Evolutionary conservation across 2,888 invertebrate species (phyloP).

Genomic region (Ectemnius lituratus): DNA sequence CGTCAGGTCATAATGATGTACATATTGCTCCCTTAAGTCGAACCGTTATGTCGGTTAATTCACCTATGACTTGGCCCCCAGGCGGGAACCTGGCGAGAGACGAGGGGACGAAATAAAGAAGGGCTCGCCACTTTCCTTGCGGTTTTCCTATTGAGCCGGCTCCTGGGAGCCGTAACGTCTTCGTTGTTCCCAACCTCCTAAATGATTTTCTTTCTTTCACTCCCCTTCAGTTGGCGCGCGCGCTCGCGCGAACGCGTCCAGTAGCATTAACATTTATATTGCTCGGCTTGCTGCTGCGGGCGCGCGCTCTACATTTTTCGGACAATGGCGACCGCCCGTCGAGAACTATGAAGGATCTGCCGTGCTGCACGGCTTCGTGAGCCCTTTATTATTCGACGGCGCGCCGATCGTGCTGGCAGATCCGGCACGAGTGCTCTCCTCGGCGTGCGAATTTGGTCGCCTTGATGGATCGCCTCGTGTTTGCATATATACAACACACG

Average conservation of each 20-base stretch:
- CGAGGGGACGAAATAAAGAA: conserved; percentile 40
- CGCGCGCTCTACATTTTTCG: conserved; percentile 55
- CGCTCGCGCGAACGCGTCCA: conserved; percentile 11
- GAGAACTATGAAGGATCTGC: conserved; percentile 39
- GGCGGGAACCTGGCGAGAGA: neutral
- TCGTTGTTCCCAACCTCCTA: conserved; percentile 29
- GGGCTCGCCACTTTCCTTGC: conserved; percentile 51
- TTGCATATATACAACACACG: conserved; percentile 14
- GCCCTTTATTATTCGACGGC: conserved; percentile 53
- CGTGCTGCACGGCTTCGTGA: conserved; percentile 40
- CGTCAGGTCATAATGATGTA: too few relatives aligned
- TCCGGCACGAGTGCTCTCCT: conserved; percentile 38
- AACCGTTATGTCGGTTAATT: too few relatives aligned
- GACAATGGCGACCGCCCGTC: conserved; percentile 62
- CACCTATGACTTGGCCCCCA: too few relatives aligned
- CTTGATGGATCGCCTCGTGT: conserved; percentile 28
- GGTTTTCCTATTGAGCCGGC: conserved; percentile 24
- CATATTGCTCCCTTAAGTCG: too few relatives aligned
- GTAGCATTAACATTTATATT: conserved; percentile 72
- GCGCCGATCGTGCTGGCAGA: conserved; percentile 46
- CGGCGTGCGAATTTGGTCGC: conserved; percentile 54
- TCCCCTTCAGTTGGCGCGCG: conserved; percentile 15
- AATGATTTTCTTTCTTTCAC: conserved; percentile 39
- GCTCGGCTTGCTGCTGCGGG: conserved; percentile 51
- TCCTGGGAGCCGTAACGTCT: conserved; percentile 31